Evolutionary conservation across 2,888 invertebrate genomes (phyloP), one percentile per base, ranked within the genome.

Genomic region (Macaria liturata): DNA sequence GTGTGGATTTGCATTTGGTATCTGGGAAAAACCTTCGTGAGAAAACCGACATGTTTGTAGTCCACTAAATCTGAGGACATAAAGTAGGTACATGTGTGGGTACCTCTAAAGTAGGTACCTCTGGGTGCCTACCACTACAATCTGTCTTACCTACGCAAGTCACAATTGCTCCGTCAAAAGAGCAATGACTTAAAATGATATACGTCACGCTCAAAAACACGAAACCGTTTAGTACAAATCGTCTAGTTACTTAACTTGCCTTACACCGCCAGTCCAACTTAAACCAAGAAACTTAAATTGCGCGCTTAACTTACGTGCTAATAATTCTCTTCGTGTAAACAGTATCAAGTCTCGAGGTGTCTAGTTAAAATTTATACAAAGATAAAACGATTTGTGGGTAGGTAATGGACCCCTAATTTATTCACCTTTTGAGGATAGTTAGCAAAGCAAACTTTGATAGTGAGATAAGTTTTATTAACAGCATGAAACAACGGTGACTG

Each of bases 281-380:
- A n/a, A 42, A 42, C 46, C 32, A 47, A 46, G 37, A 42, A 51
- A 57, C 32, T 51, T 57, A 48, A 48, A 57, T 51, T 57, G 42
- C 51, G 51, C 44, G 57, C 46, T 44, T 50, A 52, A 52, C 48
- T 49, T 48, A 44, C 47, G 39, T 31, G 39, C 44, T 52, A 43
- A 44, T 57, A 57, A 45, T 39, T 57, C 34, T 9, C 34, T 44
- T 50, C 9, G 44, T 32, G 48, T 20, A 44, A 52, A 52, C 45
- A 40, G 37, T 51, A 40, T 32, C 45, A 48, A 44, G 37, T 44
- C 32, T 20, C 3, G 44, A 46, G 56, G 30, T 51, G 47, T 44
- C 9, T 44, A 47, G 50, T 34, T 52, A 30, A 47, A 52, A 51
- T 51, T 51, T 44, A 52, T 48, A 32, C 31, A 32, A 34, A 49